These are phyloP conservation scores for Battus philenor DNA, from an alignment of 1,140 invertebrate species.

Conservation along the genomic window DNA sequence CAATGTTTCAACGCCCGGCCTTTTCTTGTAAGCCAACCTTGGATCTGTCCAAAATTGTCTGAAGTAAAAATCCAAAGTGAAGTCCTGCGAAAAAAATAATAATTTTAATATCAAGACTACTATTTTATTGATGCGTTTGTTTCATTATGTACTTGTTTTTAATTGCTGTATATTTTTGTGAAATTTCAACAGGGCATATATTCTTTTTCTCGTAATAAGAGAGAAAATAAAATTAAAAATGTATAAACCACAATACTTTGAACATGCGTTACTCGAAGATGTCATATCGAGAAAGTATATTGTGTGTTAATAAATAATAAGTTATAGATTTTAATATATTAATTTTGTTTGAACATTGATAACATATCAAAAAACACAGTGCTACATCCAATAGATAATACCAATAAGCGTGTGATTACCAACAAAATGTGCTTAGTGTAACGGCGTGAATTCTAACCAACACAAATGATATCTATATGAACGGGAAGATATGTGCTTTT, in stretches of 20 bases:
- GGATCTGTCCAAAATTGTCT: constrained; percentile 98
- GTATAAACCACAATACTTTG: too few species aligned
- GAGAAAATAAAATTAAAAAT: constrained; percentile 18
- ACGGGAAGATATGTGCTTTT: constrained; percentile 45
- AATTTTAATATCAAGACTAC: too few species aligned
- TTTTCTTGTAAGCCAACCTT: constrained; percentile 91
- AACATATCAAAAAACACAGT: too few species aligned
- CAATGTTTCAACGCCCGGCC: constrained; percentile 90
- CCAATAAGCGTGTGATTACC: constrained; percentile 45
- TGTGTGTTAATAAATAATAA: too few species aligned
- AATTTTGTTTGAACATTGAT: too few species aligned
- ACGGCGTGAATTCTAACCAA: constrained; percentile 47
- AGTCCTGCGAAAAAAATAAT: constrained; percentile 84
- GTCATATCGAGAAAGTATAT: too few species aligned
- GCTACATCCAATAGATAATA: constrained; percentile 51
- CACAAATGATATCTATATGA: constrained; percentile 50
- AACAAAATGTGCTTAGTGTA: constrained; percentile 50
- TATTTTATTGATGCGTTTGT: too few species aligned
- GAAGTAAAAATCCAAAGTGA: constrained; percentile 99
- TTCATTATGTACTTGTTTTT: too few species aligned
- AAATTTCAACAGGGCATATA: too few species aligned
- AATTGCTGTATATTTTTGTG: too few species aligned
- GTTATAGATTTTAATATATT: too few species aligned
- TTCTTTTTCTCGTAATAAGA: constrained; percentile 3
- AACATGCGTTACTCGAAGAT: too few species aligned